Conservation (phyloP, 2,113 vertebrate genomes). For the Tringa solitaria region DNA sequence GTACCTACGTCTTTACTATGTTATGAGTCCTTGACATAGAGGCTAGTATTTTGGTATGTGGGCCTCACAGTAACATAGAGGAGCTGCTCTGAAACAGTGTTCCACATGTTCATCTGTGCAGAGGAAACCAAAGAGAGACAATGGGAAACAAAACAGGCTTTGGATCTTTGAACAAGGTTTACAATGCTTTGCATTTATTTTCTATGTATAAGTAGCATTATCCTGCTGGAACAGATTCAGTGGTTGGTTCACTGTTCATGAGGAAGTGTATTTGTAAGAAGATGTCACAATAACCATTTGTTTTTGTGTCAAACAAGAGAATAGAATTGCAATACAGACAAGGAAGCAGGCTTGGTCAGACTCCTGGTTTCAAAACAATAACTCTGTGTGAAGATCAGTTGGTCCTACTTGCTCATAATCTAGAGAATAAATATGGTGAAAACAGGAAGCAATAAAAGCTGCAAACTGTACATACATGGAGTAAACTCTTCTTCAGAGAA, state of each 20-base stretch:
- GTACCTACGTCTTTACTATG: background rate
- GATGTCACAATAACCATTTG: background rate
- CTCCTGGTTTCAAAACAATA: background rate
- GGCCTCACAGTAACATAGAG: background rate
- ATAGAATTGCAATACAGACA: background rate
- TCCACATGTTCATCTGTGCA: accelerated
- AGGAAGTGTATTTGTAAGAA: background rate
- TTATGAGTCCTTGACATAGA: background rate
- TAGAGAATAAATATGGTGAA: background rate
- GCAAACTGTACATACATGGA: background rate
- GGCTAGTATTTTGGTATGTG: background rate
- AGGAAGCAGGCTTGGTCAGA: background rate
- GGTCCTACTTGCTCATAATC: background rate
- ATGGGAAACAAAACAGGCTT: background rate
- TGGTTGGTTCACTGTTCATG: background rate
- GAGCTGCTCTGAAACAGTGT: background rate
- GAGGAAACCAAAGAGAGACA: background rate
- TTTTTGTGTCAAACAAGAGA: background rate
- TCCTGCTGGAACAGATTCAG: background rate
- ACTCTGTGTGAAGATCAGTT: background rate
- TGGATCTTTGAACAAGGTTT: background rate
- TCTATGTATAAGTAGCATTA: background rate
- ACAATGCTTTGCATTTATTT: background rate
- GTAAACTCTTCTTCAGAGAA: background rate
- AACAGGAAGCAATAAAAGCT: background rate